phyloP scores from a whole-genome alignment of 2,797 vertebrate species.

The Pseudotriccus pelzelni region DNA sequence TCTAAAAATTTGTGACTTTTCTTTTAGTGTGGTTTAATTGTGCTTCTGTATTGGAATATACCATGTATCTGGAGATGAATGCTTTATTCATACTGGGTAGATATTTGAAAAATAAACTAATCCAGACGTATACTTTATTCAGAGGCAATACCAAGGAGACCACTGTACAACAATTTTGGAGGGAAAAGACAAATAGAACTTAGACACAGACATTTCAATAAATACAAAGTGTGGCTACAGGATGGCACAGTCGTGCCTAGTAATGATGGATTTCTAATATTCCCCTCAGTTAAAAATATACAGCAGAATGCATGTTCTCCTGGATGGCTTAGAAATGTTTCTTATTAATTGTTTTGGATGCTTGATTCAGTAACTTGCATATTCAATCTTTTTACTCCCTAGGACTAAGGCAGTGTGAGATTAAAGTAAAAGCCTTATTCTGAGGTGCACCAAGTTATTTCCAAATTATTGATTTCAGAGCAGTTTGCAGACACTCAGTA shows the following conservation, averaged over 20 bases:
- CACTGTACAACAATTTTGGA: not conserved
- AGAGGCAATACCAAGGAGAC: not conserved
- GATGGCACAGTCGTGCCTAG: not conserved
- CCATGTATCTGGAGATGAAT: not conserved
- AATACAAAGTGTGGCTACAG: not conserved
- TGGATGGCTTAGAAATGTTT: not conserved
- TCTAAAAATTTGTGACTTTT: not conserved
- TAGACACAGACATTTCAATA: not conserved
- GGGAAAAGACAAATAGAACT: not conserved
- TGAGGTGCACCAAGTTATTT: not conserved
- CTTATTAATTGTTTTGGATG: not conserved
- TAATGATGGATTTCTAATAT: not conserved
- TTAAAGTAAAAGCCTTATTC: not conserved
- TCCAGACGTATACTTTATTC: not conserved
- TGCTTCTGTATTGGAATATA: not conserved
- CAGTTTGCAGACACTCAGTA: not conserved
- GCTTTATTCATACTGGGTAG: not conserved
- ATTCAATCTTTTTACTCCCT: not conserved
- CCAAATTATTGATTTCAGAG: not conserved
- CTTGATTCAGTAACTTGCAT: not conserved
- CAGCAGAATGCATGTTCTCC: not conserved
- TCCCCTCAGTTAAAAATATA: not conserved
- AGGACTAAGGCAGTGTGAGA: not conserved
- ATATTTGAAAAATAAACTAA: constrained; percentile 10
- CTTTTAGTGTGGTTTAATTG: not conserved